These are phyloP conservation scores for Calidris pugnax DNA, from an alignment of 2,113 vertebrate genomes.

Conservation along the genomic window DNA sequence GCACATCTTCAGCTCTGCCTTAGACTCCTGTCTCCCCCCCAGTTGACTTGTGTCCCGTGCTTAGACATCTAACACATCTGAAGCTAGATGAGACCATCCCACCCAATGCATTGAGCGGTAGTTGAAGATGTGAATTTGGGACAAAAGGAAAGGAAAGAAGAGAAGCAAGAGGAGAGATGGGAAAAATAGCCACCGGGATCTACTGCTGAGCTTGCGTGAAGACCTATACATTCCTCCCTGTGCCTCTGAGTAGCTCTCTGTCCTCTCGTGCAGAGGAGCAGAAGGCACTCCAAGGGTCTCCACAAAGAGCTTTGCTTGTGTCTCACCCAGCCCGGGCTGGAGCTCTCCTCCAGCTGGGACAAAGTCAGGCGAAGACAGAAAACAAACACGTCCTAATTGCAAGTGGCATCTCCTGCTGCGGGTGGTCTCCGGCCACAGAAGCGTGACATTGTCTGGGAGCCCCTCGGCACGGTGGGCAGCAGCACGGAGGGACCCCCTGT, in stretches of 20 bases:
- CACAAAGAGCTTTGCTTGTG: background rate
- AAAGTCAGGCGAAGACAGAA: background rate
- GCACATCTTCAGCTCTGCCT: background rate
- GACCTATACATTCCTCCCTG: background rate
- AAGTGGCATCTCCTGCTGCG: slow-evolving; percentile 39
- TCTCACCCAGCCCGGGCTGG: background rate
- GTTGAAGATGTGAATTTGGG: background rate
- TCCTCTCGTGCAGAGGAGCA: background rate
- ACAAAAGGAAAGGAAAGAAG: background rate
- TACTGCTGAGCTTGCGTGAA: background rate
- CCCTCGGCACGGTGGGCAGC: background rate
- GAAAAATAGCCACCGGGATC: background rate
- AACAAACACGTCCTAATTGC: slow-evolving; percentile 30
- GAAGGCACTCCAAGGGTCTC: background rate
- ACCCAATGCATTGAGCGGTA: rapidly evolving
- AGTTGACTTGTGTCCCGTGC: rapidly evolving
- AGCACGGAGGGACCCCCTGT: rapidly evolving
- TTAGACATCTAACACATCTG: background rate
- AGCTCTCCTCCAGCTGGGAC: background rate
- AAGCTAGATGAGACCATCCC: background rate
- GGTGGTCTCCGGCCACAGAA: background rate
- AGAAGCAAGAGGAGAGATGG: background rate
- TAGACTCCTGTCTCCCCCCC: rapidly evolving
- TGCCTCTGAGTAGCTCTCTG: background rate
- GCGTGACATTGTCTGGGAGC: slow-evolving; percentile 37